Evolutionary conservation across 2,888 invertebrate species (phyloP).

Genomic region (Trichogramma evanescens): DNA sequence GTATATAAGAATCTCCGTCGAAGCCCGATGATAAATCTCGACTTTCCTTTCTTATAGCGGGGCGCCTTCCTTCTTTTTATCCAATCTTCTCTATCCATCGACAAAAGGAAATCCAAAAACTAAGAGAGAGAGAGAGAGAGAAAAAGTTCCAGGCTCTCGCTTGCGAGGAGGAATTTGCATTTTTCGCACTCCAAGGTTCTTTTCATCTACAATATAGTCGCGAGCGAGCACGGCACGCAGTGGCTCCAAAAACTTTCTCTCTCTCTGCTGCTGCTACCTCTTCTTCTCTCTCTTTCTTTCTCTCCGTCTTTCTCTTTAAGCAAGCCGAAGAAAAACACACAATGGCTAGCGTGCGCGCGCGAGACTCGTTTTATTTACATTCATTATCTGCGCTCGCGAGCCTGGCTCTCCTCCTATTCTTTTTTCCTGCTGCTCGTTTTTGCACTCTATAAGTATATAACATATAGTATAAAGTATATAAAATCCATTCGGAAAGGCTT

Average conservation of each 20-base stretch:
- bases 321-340: background rate
- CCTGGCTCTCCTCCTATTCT: background rate
- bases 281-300: background rate
- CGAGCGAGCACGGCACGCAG: background rate
- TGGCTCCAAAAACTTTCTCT: background rate
- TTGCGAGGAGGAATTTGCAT: slow-evolving; percentile 7
- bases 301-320: background rate
- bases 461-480: slow-evolving; percentile 14
- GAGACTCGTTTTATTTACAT: slow-evolving; percentile 19
- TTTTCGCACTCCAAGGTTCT: background rate
- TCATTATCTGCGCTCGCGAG: slow-evolving; percentile 12
- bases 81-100: too few species aligned
- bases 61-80: too few species aligned
- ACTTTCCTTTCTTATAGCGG: too few species aligned
- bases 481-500: slow-evolving; percentile 10
- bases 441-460: background rate
- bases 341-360: background rate
- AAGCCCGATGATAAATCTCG: too few species aligned
- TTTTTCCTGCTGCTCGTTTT: background rate
- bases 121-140: too few species aligned
- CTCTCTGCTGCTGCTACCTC: background rate
- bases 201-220: background rate
- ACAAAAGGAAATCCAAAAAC: too few species aligned
- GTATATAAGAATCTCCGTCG: too few species aligned
- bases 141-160: background rate